A percentile compares a stretch with the other conserved stretches of the same genome.
These are phyloP conservation scores for Dynastes grantii DNA, from an alignment of 2,888 invertebrate genomes.

Conservation along the genomic window DNA sequence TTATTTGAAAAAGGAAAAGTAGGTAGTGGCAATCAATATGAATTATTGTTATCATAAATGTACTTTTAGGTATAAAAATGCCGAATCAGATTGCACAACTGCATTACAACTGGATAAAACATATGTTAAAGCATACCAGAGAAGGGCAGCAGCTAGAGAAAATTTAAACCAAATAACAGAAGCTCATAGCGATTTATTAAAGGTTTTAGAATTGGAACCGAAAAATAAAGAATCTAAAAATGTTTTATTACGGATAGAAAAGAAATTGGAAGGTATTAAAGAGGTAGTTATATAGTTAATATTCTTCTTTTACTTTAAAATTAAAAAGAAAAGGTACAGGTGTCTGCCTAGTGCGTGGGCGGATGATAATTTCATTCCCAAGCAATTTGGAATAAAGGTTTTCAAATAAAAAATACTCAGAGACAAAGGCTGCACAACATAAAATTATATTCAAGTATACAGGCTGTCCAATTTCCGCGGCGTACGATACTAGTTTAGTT, in stretches of 20 bases:
- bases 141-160: constrained; percentile 85
- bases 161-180: constrained; percentile 80
- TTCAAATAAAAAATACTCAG: no score
- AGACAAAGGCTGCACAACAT: no score
- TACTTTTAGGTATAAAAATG: constrained; percentile 76
- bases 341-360: no score
- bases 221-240: constrained; percentile 80
- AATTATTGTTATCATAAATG: constrained; percentile 16
- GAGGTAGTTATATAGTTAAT: neutral
- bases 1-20: constrained; percentile 86
- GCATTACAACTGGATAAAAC: constrained; percentile 85
- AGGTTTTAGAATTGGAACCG: constrained; percentile 84
- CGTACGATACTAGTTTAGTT: no score
- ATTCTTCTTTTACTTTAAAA: no score
- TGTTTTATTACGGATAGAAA: constrained; percentile 75
- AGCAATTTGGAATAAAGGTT: no score
- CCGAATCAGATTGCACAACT: constrained; percentile 86
- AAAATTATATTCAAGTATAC: no score
- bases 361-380: no score
- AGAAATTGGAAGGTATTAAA: constrained; percentile 67
- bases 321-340: no score
- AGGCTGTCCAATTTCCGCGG: no score
- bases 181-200: constrained; percentile 81
- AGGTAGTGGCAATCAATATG: constrained; percentile 62
- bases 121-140: constrained; percentile 89